Base-by-base conservation (phyloP, 2,797 vertebrate genomes). In the Danio aesculapii region DNA sequence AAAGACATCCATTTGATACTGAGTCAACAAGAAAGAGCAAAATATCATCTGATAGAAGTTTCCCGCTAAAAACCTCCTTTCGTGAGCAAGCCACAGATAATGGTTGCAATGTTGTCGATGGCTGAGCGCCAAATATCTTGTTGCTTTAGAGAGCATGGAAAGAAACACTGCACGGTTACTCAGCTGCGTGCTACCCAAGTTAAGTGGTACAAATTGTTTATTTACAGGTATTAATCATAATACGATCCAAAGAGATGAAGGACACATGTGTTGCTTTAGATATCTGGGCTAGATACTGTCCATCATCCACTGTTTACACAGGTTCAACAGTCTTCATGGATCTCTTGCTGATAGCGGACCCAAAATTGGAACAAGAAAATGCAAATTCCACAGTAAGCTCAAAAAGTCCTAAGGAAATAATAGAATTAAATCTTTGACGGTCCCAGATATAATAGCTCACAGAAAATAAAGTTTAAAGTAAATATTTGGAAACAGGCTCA, bases 201-300 rank as follows among this genome's bases (percentile, higher is more conserved):
- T 90, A 90, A 92, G 88, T 89, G 87, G 80, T 86, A 89, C 86
- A 89, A 92, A 92, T 86, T 79, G 89, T 92, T 92, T 92, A 92
- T 93, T 92, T 90, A 88, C 81, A 85, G 77, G 82, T 80, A 88
- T 90, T 90, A 91, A 89, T 87, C 86, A 89, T 73, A 90, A 79
- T 85, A 79, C 85, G 88, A 88, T 87, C 47, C 75, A 87, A 84
- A 87, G 74, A 87, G 72, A 88, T 84, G 79, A 85, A 86, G 82
- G 88, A 82, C 86, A 81, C 53, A 81, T 63, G 46, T 76, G 71
- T 80, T 73, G 53, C 69, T 87, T 79, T 66, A 86, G 86, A 89
- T 85, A 85, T 82, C 80, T 78, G 71, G 62, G 74, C 70, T 82
- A 84, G 89, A 91, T 90, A 86, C 80, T 75, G 76, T 89, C 82